Evolutionary conservation across 2,797 vertebrate genomes (phyloP), one percentile per base, ranked within the genome.

Genomic region (Aselliscus stoliczkanus): DNA sequence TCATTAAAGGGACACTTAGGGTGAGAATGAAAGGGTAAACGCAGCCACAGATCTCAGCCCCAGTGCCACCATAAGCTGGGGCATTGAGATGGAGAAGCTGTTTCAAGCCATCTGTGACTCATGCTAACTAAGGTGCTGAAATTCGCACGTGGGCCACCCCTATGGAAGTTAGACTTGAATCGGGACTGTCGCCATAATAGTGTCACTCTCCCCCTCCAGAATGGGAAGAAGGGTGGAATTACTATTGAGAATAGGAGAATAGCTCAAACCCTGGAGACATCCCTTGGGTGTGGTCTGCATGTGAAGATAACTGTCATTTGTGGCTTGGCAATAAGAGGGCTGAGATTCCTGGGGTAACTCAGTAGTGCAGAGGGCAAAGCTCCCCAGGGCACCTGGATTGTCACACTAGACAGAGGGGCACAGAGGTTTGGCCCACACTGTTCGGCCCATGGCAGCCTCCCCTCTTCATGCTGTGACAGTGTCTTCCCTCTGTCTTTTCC

Each of bases 31-130:
- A 31, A 73, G 37, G 29, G 70, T 18, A 72, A 76, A 39, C 42
- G 64, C 25, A 8, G 31, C 5, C 11, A 34, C 34, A 18, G 8
- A 18, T 25, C 50, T 88, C 50, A 58, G 84, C 67, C 73, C 15
- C 70, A 15, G 0, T 5, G 37, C 29, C 44, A 14, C 29, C 4
- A 1, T 0, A 72, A 39, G 11, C 3, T 13, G 13, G 42, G 37
- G 9, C 58, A 4, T 5, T 29, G 90, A 54, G 17, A 39, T 2
- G 3, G 39, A 77, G 27, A 60, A 11, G 25, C 44, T 14, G 20
- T 86, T 21, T 44, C 27, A 25, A 27, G 14, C 15, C 15, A 7
- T 21, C 52, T 31, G 1, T 44, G 75, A 60, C 39, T 65, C 25
- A 10, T 3, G 25, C 37, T 29, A 14, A 58, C 50, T 64, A 21